phyloP scores from a whole-genome alignment of 1,140 invertebrate species.

The Ostrea denselamellosa region DNA sequence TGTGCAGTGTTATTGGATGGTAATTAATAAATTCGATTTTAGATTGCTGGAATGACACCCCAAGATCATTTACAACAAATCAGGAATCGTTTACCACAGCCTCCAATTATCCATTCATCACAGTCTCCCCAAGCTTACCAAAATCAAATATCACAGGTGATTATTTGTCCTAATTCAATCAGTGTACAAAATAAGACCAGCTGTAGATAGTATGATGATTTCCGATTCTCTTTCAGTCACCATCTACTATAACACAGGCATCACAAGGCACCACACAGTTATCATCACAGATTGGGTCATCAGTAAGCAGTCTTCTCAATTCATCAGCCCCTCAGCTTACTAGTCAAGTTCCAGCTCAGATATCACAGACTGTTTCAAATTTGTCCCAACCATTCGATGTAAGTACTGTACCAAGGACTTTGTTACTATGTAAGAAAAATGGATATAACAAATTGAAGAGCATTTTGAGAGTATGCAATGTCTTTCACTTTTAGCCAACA shows the following conservation, averaged over 20 bases:
- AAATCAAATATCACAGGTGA: constrained; percentile 39
- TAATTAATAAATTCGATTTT: not conserved
- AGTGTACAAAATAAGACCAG: not conserved
- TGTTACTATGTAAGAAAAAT: not conserved
- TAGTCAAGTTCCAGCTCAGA: constrained; percentile 73
- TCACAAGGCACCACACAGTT: constrained; percentile 16
- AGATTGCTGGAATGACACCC: constrained; percentile 41
- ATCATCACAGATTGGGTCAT: not conserved
- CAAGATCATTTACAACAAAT: constrained; percentile 46
- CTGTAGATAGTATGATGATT: not conserved
- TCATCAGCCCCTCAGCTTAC: constrained; percentile 62
- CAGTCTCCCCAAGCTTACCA: constrained; percentile 21
- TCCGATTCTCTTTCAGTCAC: not conserved
- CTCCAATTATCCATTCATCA: not conserved
- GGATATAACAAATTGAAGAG: not conserved
- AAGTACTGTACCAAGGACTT: not conserved
- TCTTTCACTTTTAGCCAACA: not conserved
- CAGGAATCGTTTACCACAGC: constrained; percentile 38
- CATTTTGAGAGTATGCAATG: not conserved
- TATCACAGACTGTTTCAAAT: constrained; percentile 49
- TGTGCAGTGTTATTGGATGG: not conserved
- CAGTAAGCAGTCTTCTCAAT: constrained; percentile 26
- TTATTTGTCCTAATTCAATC: not conserved
- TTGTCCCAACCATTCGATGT: constrained; percentile 51
- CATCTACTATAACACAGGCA: constrained; percentile 41